phyloP scores from a whole-genome alignment of 2,888 invertebrate genomes.

The Bembecia ichneumoniformis region DNA sequence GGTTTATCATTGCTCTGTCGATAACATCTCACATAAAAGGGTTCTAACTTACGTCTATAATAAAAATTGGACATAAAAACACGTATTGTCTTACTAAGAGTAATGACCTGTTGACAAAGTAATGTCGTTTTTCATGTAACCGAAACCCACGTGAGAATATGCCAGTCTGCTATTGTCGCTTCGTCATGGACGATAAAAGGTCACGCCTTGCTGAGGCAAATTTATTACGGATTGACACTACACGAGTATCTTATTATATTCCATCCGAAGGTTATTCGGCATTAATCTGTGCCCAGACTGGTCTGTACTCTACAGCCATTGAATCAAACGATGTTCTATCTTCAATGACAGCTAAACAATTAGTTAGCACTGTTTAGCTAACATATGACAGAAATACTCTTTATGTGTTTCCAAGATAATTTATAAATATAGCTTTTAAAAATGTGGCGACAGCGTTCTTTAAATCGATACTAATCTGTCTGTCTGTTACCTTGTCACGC shows the following conservation, averaged over 20 bases:
- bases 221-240: slow-evolving; percentile 32
- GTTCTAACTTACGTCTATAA: not conserved
- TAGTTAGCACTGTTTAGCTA: no score
- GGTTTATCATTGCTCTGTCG: no score
- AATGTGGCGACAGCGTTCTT: no score
- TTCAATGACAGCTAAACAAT: no score
- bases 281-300: no score
- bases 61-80: slow-evolving; percentile 14
- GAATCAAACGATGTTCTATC: no score
- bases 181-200: slow-evolving; percentile 32
- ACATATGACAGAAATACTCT: no score
- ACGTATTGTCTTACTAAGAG: slow-evolving; percentile 22
- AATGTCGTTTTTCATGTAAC: slow-evolving; percentile 14
- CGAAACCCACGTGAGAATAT: slow-evolving; percentile 14
- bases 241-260: slow-evolving; percentile 21
- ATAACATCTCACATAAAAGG: not conserved
- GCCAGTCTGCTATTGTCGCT: slow-evolving; percentile 19
- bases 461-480: no score
- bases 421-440: no score
- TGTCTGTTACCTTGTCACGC: no score
- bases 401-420: no score
- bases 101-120: slow-evolving; percentile 14
- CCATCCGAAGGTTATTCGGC: slow-evolving; percentile 7
- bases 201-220: slow-evolving; percentile 15
- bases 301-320: no score